Base-by-base conservation (phyloP, 2,888 invertebrate species). In the Trissolcus brochymenae region DNA sequence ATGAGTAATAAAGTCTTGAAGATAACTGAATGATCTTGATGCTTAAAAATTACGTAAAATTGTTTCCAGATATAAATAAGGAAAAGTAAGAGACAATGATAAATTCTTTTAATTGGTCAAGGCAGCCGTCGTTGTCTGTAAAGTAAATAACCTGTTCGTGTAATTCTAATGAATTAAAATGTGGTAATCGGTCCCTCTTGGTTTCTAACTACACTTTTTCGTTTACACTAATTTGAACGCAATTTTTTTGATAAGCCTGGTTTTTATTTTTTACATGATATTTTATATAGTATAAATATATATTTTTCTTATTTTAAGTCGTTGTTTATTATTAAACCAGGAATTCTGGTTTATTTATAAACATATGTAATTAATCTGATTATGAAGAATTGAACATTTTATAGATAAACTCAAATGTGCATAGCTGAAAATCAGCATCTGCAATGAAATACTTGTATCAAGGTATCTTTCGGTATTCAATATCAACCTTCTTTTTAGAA, bases 51-150 rank as follows among this genome's bases (percentile, higher is more conserved):
- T 35, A 35, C 35, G 35, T 35, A 35, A 29, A 35, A 35, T 35
- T 35, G 7, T 35, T 35, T 7, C 2, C 35, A 11, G 35, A 9
- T 35, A 19, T 19, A 17, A 17, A 11, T 50, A 50, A 50, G 7
- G 35, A 59, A 72, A 77, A 64, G 68, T 70, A 76, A 72, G 66
- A 70, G 61, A 77, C 68, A 77, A 68, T 68, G 78, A 66, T 70
- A 76, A 76, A 80, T 84, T 84, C 82, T 76, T 78, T 84, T 83
- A 82, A 82, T 84, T 83, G 84, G 84, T 83, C 84, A 85, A 85
- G 85, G 85, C 81, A 81, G 76, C 55, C 62, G 68, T 73, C 68
- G 70, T 62, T 41, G 67, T 25, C 70, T 65, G 76, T 70, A 75
- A 77, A 77, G 74, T 79, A 71, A 77, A 71, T 72, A 78, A 72